Evolutionary conservation across 2,888 invertebrate genomes (phyloP), one percentile per base, ranked within the genome.

Genomic region (Pristionchus japonicus): DNA sequence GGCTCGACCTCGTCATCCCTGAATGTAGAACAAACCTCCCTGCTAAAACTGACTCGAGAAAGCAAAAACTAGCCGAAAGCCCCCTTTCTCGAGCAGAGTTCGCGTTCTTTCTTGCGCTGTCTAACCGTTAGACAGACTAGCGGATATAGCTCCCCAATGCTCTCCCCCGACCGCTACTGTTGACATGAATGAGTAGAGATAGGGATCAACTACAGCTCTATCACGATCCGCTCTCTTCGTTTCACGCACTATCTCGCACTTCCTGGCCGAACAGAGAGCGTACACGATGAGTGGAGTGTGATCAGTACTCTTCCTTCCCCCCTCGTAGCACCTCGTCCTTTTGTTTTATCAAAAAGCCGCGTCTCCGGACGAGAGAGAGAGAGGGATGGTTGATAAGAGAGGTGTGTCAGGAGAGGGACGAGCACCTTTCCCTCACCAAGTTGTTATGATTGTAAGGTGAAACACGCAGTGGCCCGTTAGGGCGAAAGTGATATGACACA

Each of bases 261-360:
- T 23, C n/a, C 20, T 57, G 57, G 23, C n/a, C 9, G 57, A 7
- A 23, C 9, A 57, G n/a, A 57, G 57, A n/a, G n/a, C n/a, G 57
- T n/a, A 57, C 3, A 43, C 43, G 43, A 43, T 20, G 52, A 17
- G 23, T 7, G 52, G 7, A 57, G 57, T 23, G 57, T n/a, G 57
- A 57, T 57, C 57, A 57, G 23, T 57, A 20, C n/a, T 9, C 57
- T 57, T 52, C 52, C 52, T n/a, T 52, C 52, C 20, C 70, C 70
- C 70, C 3, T 23, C n/a, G n/a, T n/a, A n/a, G n/a, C 70, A 15
- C 27, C 27, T 27, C 77, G 77, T 27, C 77, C 77, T 77, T 77
- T 77, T 77, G 77, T 77, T 74, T 74, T 74, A 74, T 74, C 74
- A 74, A 74, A 74, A 40, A 74, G 74, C 77, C 77, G 77, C 40